Evolutionary conservation across 1,140 invertebrate species (phyloP), one percentile per base, ranked within the genome.

Genomic region (Atopsyche davidsoni): DNA sequence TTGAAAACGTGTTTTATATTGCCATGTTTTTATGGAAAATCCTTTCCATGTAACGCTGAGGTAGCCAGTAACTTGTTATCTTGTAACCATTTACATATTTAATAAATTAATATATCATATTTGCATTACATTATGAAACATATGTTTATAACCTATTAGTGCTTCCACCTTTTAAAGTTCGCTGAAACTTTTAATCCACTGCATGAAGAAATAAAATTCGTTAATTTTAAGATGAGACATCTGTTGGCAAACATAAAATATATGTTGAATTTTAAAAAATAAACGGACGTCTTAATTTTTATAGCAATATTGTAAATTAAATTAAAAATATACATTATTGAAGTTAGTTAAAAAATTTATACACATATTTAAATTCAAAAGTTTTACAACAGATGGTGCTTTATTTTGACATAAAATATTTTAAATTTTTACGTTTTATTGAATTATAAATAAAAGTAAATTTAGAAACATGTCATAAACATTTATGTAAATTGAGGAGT

Each of bases 401-500:
- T n/a, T n/a, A n/a, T 28, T 9, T 28, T 28, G 25, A 28, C 25
- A 28, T 28, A 28, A 28, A 7, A 28, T 28, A 28, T 7, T 28
- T 28, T 28, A 9, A 28, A 28, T 28, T 28, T 9, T n/a, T 28
- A 13, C 25, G 13, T 7, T 28, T 7, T 28, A 13, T n/a, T n/a
- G 21, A 35, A 46, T 7, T 28, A 7, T 28, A 28, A 28, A 42
- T 18, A 4, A 14, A 42, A 42, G 23, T 14, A 42, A 22, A 7
- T 10, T 21, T 18, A 22, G 7, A 42, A 2, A 18, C 18, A n/a
- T 19, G 38, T 16, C 22, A 23, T 22, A 42, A 19, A 42, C 13
- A 13, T 24, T 22, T 22, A 42, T 3, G 19, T 14, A 22, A 11
- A 9, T 18, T 4, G 13, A 40, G 11, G n/a, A n/a, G n/a, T n/a